Evolutionary conservation across 1,140 invertebrate species (phyloP), one percentile per base, ranked within the genome.

Genomic region (Melanaphis sacchari): DNA sequence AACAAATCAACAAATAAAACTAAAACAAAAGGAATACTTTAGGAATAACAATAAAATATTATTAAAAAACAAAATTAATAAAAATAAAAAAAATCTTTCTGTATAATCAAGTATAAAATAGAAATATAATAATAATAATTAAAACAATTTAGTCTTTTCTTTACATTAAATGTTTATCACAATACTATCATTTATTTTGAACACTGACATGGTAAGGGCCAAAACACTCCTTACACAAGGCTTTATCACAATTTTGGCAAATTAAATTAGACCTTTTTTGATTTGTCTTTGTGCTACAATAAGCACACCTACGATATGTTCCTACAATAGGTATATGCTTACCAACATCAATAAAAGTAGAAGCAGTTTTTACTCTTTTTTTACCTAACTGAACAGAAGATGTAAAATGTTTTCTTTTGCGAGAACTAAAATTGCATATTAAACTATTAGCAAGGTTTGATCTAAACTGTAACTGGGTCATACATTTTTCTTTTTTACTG

Each of bases 271-370:
- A 85, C 8, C 40, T 21, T 43, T 85, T 43, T 41, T 85, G 85
- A 31, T 87, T 46, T 87, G 43, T n/a, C 46, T 87, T 87, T 26
- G 43, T 87, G 26, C 43, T 46, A 87, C 85, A 87, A 85, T 24
- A 85, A 22, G 38, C 82, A 85, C 40, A 85, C 40, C 82, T 85
- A 85, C 82, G 40, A 43, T 85, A 85, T 24, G 38, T 85, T 41
- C 5, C 82, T 24, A 41, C 38, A 41, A 41, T 84, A 24, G 41
- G 40, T 26, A 85, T 7, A 85, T 43, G 84, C 0, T 43, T 26
- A 43, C 82, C 40, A 41, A 43, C 41, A 46, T 46, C 41, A 46
- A 21, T 11, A 26, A 85, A 22, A 41, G 6, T 31, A 9, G 40
- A 41, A 26, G 38, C 15, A 81, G 9, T 36, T 81, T 81, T 81